phyloP scores from a whole-genome alignment of 2,888 invertebrate species.

The Siphonodentalium dalli region DNA sequence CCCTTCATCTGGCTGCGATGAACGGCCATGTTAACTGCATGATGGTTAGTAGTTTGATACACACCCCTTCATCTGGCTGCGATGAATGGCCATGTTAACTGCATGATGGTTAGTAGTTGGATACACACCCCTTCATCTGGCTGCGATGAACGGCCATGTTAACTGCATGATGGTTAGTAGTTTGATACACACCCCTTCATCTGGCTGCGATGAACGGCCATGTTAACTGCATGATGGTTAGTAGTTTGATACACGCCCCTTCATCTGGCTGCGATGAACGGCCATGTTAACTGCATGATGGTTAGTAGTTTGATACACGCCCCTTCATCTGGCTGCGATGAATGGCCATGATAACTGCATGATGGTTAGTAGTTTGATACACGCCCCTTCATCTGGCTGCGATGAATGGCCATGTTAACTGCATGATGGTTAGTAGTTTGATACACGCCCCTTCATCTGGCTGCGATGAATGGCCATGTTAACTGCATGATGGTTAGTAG shows the following conservation, averaged over 20 bases:
- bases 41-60: constrained; percentile 55
- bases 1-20: constrained; percentile 49
- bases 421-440: constrained; percentile 58
- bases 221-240: constrained; percentile 57
- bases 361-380: constrained; percentile 57
- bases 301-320: constrained; percentile 58
- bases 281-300: constrained; percentile 57
- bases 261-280: constrained; percentile 60
- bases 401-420: constrained; percentile 57
- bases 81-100: constrained; percentile 57
- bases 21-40: constrained; percentile 45
- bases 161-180: constrained; percentile 42
- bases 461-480: constrained; percentile 60
- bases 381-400: constrained; percentile 61
- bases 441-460: constrained; percentile 59
- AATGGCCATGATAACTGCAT: constrained; percentile 58
- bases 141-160: constrained; percentile 49
- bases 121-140: constrained; percentile 46
- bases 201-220: constrained; percentile 60
- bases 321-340: constrained; percentile 60
- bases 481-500: constrained; percentile 56
- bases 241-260: constrained; percentile 57
- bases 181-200: constrained; percentile 60
- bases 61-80: constrained; percentile 61
- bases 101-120: constrained; percentile 58